A percentile compares a stretch with the other conserved stretches of the same genome.
phyloP scores from a whole-genome alignment of 2,113 vertebrate species.

The Myrmophylax atrothorax region DNA sequence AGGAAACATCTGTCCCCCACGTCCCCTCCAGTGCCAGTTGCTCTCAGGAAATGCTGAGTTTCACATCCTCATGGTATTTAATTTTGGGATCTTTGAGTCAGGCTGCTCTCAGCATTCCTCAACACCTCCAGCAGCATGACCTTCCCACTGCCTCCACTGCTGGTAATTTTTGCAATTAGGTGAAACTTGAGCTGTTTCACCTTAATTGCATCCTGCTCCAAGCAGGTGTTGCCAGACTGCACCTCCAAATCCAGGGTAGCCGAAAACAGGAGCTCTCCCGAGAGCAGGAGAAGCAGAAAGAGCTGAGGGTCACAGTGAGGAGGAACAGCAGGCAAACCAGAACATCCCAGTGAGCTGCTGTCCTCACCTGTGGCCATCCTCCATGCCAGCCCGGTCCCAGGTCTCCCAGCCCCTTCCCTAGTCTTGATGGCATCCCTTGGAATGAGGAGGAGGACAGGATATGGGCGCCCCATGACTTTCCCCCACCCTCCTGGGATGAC shows the following conservation, averaged over 20 bases:
- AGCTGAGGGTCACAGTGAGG: fast-evolving
- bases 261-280: fast-evolving
- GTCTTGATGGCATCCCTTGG: fast-evolving
- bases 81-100: fast-evolving
- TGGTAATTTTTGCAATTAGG: fast-evolving
- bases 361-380: fast-evolving
- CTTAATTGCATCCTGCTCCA: background rate
- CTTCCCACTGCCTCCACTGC: too few species aligned
- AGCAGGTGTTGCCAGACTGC: fast-evolving
- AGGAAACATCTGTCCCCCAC: background rate
- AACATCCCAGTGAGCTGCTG: fast-evolving
- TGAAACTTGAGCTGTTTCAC: background rate
- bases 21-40: background rate
- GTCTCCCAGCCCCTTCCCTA: background rate
- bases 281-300: background rate
- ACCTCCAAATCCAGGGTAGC: fast-evolving
- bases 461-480: fast-evolving
- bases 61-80: background rate
- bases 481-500: background rate
- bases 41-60: background rate
- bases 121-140: background rate
- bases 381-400: fast-evolving
- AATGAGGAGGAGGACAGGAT: background rate
- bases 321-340: background rate
- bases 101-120: background rate